These are phyloP conservation scores for Esox niger DNA, from an alignment of 2,113 vertebrate genomes.

Conservation along the genomic window DNA sequence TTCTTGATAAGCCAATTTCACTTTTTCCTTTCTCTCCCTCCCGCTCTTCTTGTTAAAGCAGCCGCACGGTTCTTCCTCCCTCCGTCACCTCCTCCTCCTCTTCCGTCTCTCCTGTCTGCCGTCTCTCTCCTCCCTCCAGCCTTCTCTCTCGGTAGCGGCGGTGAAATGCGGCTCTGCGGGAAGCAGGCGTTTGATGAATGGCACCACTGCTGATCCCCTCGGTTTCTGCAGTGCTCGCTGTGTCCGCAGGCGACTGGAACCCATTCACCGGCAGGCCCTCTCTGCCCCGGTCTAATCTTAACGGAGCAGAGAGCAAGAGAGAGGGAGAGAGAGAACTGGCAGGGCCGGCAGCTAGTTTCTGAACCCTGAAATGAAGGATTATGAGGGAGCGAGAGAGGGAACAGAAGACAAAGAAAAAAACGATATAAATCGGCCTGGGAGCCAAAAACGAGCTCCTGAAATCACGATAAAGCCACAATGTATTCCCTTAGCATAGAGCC, in stretches of 20 bases:
- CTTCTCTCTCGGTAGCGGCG: background rate
- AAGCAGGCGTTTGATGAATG: slow-evolving; percentile 38
- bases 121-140: slow-evolving; percentile 1
- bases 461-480: background rate
- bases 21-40: background rate
- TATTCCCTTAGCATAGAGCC: background rate
- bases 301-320: no score
- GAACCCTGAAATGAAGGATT: background rate
- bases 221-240: slow-evolving; percentile 24
- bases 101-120: slow-evolving; percentile 8
- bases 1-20: background rate
- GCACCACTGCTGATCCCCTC: slow-evolving; percentile 10
- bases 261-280: slow-evolving; percentile 18
- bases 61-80: background rate
- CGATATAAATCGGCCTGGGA: background rate
- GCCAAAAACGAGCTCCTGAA: background rate
- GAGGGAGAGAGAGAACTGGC: background rate
- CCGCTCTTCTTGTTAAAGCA: background rate
- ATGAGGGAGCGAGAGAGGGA: background rate
- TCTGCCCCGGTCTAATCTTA: slow-evolving; percentile 6
- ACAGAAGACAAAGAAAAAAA: background rate
- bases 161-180: slow-evolving; percentile 22
- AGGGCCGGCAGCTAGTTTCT: background rate
- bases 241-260: slow-evolving; percentile 26
- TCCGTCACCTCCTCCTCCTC: background rate